Percentiles rank a stretch among this genome's conserved stretches.
Conservation (phyloP, 2,113 vertebrate species). For the Morone chrysops region DNA sequence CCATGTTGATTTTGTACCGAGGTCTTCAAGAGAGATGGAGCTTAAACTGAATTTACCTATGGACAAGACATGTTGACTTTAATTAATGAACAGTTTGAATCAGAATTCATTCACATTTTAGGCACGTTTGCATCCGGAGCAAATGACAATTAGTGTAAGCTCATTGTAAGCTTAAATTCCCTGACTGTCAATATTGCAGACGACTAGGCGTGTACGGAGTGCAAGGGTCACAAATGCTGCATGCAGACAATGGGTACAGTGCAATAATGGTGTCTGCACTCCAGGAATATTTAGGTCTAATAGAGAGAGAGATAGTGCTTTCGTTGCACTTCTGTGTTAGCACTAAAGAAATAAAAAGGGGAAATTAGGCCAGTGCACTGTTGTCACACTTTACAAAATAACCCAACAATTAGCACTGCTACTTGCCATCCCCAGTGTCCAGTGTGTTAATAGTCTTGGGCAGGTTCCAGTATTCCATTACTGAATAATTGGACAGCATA, state of each 20-base stretch:
- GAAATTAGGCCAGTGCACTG: slow-evolving; percentile 60
- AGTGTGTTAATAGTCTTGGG: slow-evolving; percentile 78
- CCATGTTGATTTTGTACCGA: slow-evolving; percentile 39
- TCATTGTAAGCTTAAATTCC: slow-evolving; percentile 51
- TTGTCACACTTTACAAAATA: slow-evolving; percentile 71
- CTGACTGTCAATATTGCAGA: slow-evolving; percentile 58
- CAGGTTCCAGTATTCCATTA: slow-evolving; percentile 79
- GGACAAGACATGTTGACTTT: slow-evolving; percentile 56
- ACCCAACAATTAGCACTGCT: slow-evolving; percentile 76
- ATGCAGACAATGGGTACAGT: slow-evolving; percentile 23
- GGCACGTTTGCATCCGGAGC: slow-evolving; percentile 41
- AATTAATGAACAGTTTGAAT: slow-evolving; percentile 53
- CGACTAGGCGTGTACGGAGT: slow-evolving; percentile 25
- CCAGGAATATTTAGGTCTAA: slow-evolving; percentile 28
- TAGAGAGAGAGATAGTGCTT: slow-evolving; percentile 35
- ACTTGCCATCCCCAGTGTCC: slow-evolving; percentile 64
- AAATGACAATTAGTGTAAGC: slow-evolving; percentile 63
- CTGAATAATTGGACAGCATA: slow-evolving; percentile 82
- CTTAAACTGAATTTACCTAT: slow-evolving; percentile 49
- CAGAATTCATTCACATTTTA: slow-evolving; percentile 43
- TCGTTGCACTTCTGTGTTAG: slow-evolving; percentile 28
- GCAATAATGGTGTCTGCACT: slow-evolving; percentile 22
- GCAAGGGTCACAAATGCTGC: slow-evolving; percentile 51
- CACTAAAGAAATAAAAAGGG: slow-evolving; percentile 44
- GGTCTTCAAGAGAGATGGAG: slow-evolving; percentile 9